Percentiles rank a stretch among this genome's conserved stretches.
phyloP scores from a whole-genome alignment of 1,140 invertebrate genomes.

The Samia ricini region DNA sequence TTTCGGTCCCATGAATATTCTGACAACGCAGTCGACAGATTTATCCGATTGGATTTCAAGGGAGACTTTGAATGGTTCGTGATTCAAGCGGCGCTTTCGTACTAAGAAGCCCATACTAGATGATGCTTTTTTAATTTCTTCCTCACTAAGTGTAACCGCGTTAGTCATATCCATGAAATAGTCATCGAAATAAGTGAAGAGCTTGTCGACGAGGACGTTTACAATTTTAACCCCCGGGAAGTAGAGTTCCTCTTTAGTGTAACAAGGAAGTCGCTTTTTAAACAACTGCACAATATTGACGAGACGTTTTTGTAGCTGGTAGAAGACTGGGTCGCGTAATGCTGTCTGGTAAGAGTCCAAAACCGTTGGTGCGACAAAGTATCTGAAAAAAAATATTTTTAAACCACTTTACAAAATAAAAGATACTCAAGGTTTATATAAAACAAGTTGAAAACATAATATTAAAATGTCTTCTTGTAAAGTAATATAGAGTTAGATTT shows the following conservation, averaged over 20 bases:
- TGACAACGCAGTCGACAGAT: slow-evolving; percentile 76
- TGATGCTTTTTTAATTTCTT: slow-evolving; percentile 56
- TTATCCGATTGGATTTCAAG: slow-evolving; percentile 79
- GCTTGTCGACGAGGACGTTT: slow-evolving; percentile 75
- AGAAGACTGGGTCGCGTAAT: slow-evolving; percentile 84
- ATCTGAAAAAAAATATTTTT: slow-evolving; percentile 34
- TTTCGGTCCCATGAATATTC: slow-evolving; percentile 85
- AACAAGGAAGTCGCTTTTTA: slow-evolving; percentile 79
- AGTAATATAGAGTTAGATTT: too few relatives aligned
- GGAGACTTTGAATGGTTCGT: slow-evolving; percentile 82
- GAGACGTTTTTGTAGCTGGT: slow-evolving; percentile 81
- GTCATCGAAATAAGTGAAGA: slow-evolving; percentile 79
- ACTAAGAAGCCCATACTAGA: slow-evolving; percentile 75
- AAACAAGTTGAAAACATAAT: too few relatives aligned
- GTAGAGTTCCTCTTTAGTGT: slow-evolving; percentile 81
- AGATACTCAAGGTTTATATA: too few relatives aligned
- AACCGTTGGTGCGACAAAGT: slow-evolving; percentile 73
- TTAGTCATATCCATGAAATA: slow-evolving; percentile 78
- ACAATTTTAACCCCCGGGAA: slow-evolving; percentile 80
- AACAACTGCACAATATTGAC: slow-evolving; percentile 77
- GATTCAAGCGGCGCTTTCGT: slow-evolving; percentile 79
- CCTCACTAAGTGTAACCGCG: slow-evolving; percentile 59
- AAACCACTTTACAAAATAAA: too few relatives aligned
- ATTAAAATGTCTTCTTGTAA: too few relatives aligned
- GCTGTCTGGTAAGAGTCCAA: slow-evolving; percentile 80